Conservation (phyloP, 2,113 vertebrate species). For the Oryzias celebensis region DNA sequence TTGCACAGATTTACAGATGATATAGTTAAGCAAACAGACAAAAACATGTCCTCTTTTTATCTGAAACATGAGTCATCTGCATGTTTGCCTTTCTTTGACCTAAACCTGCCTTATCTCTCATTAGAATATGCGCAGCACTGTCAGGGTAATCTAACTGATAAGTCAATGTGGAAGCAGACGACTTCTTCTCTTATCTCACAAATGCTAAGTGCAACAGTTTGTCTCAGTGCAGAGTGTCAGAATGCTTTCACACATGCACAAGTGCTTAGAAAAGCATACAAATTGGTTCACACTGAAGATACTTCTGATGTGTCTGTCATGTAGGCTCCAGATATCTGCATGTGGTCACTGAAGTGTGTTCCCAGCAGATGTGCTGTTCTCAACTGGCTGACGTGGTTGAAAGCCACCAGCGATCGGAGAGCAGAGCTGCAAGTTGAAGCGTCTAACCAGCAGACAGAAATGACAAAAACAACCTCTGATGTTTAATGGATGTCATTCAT, state of each 20-base stretch:
- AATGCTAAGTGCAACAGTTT: conserved; percentile 44
- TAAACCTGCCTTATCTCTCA: conserved; percentile 18
- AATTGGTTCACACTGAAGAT: conserved; percentile 20
- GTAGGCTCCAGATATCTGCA: conserved; percentile 12
- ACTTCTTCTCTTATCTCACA: conserved; percentile 53
- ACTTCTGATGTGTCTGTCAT: conserved; percentile 13
- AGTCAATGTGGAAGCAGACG: conserved; percentile 48
- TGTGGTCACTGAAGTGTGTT: conserved; percentile 50
- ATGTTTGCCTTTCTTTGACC: conserved; percentile 25
- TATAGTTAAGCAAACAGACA: not conserved
- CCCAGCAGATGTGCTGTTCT: conserved; percentile 40
- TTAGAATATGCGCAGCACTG: conserved; percentile 33
- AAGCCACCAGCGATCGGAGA: conserved; percentile 26
- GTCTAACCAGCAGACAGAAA: conserved; percentile 19
- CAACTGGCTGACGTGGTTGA: conserved; percentile 44
- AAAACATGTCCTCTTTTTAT: not conserved
- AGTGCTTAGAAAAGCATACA: conserved; percentile 17
- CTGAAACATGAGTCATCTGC: conserved; percentile 26
- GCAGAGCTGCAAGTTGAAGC: conserved; percentile 20
- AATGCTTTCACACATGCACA: conserved; percentile 33
- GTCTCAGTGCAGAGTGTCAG: conserved; percentile 49
- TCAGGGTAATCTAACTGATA: conserved; percentile 41
- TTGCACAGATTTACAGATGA: not conserved
- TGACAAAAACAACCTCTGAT: not conserved
- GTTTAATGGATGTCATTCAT: not conserved